Conservation (phyloP, 2,888 invertebrate genomes). For the Agonopterix heracliana region DNA sequence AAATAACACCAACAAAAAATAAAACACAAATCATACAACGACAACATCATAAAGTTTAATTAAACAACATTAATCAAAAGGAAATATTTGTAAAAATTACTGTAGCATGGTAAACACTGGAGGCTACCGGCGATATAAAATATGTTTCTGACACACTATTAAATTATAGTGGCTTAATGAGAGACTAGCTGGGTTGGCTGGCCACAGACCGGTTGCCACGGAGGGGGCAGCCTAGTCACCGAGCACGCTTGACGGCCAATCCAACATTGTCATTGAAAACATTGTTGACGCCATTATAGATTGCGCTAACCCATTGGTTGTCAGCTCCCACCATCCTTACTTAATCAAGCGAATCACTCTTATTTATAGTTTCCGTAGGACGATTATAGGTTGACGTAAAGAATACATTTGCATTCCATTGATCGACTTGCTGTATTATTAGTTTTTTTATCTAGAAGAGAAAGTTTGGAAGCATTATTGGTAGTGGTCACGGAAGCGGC, state of each 20-base stretch:
- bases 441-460: neutral
- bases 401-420: conserved; percentile 12
- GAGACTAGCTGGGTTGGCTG: neutral
- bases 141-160: conserved; percentile 8
- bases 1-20: no score
- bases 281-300: conserved; percentile 8
- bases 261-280: conserved; percentile 8
- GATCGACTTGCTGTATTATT: conserved; percentile 1
- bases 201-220: neutral
- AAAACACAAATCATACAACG: no score
- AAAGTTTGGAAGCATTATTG: conserved; percentile 5
- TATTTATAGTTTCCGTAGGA: neutral
- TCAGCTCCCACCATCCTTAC: neutral
- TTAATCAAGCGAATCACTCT: conserved; percentile 1
- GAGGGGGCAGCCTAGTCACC: neutral
- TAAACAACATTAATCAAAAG: conserved; percentile 4
- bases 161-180: conserved; percentile 13
- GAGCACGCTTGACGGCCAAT: conserved; percentile 6
- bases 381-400: neutral
- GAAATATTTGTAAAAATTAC: conserved; percentile 9
- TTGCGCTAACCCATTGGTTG: conserved; percentile 6
- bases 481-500: conserved; percentile 1
- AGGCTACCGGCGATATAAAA: conserved; percentile 11
- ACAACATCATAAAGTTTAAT: no score
- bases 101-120: conserved; percentile 6